Evolutionary conservation across 2,113 vertebrate genomes (phyloP).

Genomic region (Chaenogobius annularis): DNA sequence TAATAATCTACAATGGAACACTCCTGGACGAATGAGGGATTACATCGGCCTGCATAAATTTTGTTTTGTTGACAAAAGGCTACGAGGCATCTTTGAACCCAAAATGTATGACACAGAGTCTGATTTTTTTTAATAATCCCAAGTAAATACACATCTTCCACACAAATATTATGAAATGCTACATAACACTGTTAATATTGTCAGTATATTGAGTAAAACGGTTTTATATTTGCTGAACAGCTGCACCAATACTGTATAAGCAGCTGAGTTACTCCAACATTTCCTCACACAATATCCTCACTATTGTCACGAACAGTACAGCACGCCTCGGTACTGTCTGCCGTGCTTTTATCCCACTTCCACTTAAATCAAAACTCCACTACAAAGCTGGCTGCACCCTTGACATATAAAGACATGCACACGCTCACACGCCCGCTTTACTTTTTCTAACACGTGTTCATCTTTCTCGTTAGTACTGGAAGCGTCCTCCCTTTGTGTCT

Average conservation of each 20-base stretch:
- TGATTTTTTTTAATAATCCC: too few relatives aligned
- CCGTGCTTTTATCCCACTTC: slow-evolving; percentile 71
- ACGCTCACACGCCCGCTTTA: slow-evolving; percentile 25
- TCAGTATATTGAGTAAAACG: neutral
- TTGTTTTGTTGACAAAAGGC: too few relatives aligned
- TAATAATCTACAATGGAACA: too few relatives aligned
- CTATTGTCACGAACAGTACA: slow-evolving; percentile 28
- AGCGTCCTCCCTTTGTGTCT: slow-evolving; percentile 31
- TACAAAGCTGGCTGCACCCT: slow-evolving; percentile 61
- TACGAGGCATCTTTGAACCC: too few relatives aligned
- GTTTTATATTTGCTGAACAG: slow-evolving; percentile 44
- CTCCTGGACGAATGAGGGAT: too few relatives aligned
- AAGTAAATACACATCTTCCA: too few relatives aligned
- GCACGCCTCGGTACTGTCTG: slow-evolving; percentile 69
- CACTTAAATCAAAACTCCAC: slow-evolving; percentile 70
- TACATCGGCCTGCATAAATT: too few relatives aligned
- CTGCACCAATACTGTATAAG: slow-evolving; percentile 40
- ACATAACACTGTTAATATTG: too few relatives aligned
- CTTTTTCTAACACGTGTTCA: slow-evolving; percentile 50
- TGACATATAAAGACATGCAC: slow-evolving; percentile 27
- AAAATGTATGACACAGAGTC: too few relatives aligned
- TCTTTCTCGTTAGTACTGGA: slow-evolving; percentile 44
- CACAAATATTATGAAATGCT: too few relatives aligned
- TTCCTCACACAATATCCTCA: slow-evolving; percentile 32
- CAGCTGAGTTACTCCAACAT: slow-evolving; percentile 34